Conservation (phyloP, 2,888 invertebrate species). For the Phalera bucephala region DNA sequence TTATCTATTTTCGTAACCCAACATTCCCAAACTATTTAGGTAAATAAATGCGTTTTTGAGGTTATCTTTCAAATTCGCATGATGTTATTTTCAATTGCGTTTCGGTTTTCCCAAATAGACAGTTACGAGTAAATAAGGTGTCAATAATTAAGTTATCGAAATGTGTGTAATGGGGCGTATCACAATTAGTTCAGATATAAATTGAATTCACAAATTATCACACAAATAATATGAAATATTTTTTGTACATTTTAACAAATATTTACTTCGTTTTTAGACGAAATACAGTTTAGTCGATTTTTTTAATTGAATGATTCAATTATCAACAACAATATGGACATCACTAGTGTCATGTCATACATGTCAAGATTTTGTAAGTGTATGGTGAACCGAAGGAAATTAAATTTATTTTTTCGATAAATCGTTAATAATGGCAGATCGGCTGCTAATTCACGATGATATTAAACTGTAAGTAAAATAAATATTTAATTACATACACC, state of each 20-base stretch:
- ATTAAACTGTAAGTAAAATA: slow-evolving; percentile 86
- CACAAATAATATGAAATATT: background rate
- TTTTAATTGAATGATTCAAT: background rate
- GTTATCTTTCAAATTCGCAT: slow-evolving; percentile 52
- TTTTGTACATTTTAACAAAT: no score
- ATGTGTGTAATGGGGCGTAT: slow-evolving; percentile 4
- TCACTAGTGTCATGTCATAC: slow-evolving; percentile 20
- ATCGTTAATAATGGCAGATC: slow-evolving; percentile 76
- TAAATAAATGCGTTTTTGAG: slow-evolving; percentile 33
- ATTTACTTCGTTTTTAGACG: background rate
- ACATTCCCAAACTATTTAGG: slow-evolving; percentile 16
- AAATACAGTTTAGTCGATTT: background rate
- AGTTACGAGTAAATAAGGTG: no score
- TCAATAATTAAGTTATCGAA: no score
- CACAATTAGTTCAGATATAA: slow-evolving; percentile 7
- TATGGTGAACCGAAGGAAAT: slow-evolving; percentile 28
- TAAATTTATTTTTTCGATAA: slow-evolving; percentile 27
- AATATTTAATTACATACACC: background rate
- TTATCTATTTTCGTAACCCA: slow-evolving; percentile 18
- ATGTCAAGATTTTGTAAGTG: slow-evolving; percentile 29
- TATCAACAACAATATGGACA: no score
- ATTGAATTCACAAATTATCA: background rate
- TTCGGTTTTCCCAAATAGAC: background rate
- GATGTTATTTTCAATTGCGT: slow-evolving; percentile 15
- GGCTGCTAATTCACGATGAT: slow-evolving; percentile 88